These are phyloP conservation scores for Euthynnus affinis DNA, from an alignment of 2,797 vertebrate species.

Conservation along the genomic window DNA sequence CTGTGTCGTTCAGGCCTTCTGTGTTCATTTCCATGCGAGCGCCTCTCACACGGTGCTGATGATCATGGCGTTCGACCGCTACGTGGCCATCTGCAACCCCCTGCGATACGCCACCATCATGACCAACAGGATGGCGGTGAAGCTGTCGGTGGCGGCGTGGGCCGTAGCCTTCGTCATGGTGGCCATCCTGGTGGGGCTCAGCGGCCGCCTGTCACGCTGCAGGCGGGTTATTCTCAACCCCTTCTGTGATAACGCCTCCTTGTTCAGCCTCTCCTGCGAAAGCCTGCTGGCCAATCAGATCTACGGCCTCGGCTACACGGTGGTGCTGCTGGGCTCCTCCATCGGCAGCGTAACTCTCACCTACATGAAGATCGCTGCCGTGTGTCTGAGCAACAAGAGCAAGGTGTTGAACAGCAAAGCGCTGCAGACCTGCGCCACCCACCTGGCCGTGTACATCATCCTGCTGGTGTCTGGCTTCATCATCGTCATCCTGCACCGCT, in stretches of 20 bases:
- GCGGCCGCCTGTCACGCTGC: conserved; percentile 83
- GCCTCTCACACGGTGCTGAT: conserved; percentile 85
- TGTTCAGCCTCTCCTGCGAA: conserved; percentile 86
- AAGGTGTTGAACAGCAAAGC: conserved; percentile 63
- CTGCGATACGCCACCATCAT: conserved; percentile 82
- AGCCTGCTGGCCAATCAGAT: conserved; percentile 81
- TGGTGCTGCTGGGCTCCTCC: conserved; percentile 71
- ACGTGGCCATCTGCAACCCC: conserved; percentile 88
- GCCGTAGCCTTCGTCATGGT: conserved; percentile 71
- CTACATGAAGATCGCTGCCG: conserved; percentile 77
- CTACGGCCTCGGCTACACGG: conserved; percentile 76
- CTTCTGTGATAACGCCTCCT: conserved; percentile 89
- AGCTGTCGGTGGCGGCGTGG: conserved; percentile 67
- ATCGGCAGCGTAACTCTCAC: conserved; percentile 72
- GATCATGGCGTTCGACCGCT: conserved; percentile 89
- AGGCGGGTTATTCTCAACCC: conserved; percentile 76
- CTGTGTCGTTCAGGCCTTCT: conserved; percentile 88
- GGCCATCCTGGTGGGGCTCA: conserved; percentile 75
- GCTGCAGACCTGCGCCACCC: conserved; percentile 77
- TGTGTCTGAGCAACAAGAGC: conserved; percentile 75
- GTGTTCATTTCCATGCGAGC: conserved; percentile 83
- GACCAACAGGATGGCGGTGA: conserved; percentile 76
- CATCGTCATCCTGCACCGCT: conserved; percentile 45
- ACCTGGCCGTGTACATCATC: conserved; percentile 68
- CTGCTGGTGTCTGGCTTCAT: conserved; percentile 41